Evolutionary conservation across 2,888 invertebrate genomes (phyloP).

Genomic region (Dorcus parallelipipedus): DNA sequence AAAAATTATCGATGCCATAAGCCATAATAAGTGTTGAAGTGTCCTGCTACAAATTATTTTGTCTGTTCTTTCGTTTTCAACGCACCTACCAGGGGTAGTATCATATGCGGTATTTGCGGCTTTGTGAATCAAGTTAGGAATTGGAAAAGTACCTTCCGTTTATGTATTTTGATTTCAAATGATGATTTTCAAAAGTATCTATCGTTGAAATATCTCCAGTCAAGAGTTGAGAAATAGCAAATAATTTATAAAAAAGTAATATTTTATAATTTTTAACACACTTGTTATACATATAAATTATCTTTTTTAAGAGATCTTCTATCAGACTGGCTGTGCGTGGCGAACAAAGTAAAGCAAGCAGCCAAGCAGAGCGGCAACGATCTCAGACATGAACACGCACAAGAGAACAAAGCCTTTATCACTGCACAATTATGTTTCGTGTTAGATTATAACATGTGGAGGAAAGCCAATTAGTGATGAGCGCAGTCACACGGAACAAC

Average conservation of each 20-base stretch:
- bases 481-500: constrained; percentile 43
- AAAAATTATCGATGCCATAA: too few species aligned
- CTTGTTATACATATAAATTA: background rate
- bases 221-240: too few species aligned
- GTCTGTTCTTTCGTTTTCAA: too few species aligned
- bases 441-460: constrained; percentile 49
- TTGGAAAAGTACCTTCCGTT: too few species aligned
- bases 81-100: too few species aligned
- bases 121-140: too few species aligned
- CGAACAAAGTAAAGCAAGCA: constrained; percentile 11
- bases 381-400: constrained; percentile 24
- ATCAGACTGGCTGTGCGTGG: background rate
- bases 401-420: constrained; percentile 45
- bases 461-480: constrained; percentile 48
- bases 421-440: constrained; percentile 48
- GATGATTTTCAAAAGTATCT: too few species aligned
- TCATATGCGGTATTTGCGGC: too few species aligned
- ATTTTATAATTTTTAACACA: background rate
- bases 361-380: constrained; percentile 8
- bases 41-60: too few species aligned
- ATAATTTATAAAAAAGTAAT: background rate
- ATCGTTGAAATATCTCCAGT: too few species aligned
- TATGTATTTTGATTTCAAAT: too few species aligned
- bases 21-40: too few species aligned
- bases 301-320: background rate